These are phyloP conservation scores for Pristiophorus japonicus DNA, from an alignment of 2,113 vertebrate genomes.

Conservation along the genomic window DNA sequence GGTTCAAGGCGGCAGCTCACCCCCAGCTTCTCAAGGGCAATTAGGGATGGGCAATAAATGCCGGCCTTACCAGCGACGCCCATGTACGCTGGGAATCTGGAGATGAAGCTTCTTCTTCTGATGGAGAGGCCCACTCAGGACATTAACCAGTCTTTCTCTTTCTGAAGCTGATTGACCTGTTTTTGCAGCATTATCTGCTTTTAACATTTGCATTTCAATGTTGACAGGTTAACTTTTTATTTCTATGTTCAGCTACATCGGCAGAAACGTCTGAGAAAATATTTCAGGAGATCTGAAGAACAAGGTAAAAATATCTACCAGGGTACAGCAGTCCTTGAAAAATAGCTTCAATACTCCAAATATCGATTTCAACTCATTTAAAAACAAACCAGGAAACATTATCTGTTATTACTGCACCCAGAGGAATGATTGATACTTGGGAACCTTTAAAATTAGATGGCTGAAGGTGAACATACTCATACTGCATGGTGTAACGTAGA, in stretches of 20 bases:
- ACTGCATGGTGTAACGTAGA: no score
- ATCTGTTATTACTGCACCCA: neutral
- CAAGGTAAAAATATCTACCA: neutral
- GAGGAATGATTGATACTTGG: no score
- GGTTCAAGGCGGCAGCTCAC: no score
- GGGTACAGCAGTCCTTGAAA: neutral
- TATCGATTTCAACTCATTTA: neutral
- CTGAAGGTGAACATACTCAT: no score
- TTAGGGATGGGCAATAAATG: no score
- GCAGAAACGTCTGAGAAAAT: neutral
- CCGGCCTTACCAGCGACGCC: no score
- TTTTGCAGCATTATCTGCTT: neutral
- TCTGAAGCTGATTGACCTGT: no score
- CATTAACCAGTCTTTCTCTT: neutral
- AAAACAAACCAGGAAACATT: neutral
- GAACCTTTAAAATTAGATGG: no score
- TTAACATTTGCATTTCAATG: neutral
- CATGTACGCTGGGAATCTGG: neutral
- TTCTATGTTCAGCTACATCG: neutral
- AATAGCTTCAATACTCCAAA: neutral
- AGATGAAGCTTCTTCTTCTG: neutral
- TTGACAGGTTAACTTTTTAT: neutral
- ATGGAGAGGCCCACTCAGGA: neutral
- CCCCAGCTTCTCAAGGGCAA: no score
- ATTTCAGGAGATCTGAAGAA: neutral